These are phyloP conservation scores for Athalia rosae DNA, from an alignment of 2,888 invertebrate species.

Conservation along the genomic window DNA sequence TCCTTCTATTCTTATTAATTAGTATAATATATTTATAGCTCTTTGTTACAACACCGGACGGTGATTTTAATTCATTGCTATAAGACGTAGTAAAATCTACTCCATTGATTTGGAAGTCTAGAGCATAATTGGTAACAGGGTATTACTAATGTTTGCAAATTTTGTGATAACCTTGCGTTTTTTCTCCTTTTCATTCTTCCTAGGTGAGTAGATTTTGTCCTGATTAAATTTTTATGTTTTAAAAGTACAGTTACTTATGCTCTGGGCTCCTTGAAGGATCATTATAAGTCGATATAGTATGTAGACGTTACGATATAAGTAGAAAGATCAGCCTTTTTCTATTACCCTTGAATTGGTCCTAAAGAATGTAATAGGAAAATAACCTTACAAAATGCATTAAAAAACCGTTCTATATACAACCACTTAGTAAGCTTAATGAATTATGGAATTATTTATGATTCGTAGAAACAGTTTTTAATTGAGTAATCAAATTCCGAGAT, in stretches of 20 bases:
- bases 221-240: neutral
- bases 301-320: constrained; percentile 47
- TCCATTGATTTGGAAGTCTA: neutral
- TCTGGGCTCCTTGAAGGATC: constrained; percentile 7
- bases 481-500: constrained; percentile 1
- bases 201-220: neutral
- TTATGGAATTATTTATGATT: constrained; percentile 35
- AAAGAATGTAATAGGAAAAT: constrained; percentile 49
- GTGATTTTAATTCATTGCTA: constrained; percentile 36
- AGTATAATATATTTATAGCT: constrained; percentile 47
- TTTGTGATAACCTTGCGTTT: neutral
- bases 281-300: constrained; percentile 14
- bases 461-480: constrained; percentile 14
- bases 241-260: constrained; percentile 18
- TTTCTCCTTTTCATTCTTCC: neutral
- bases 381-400: constrained; percentile 46
- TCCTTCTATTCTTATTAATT: constrained; percentile 44
- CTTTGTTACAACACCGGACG: constrained; percentile 48
- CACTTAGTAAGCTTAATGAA: constrained; percentile 31
- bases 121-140: constrained; percentile 9
- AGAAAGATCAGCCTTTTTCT: constrained; percentile 57
- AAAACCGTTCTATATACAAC: constrained; percentile 34
- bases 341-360: constrained; percentile 53
- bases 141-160: neutral
- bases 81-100: constrained; percentile 26